Evolutionary conservation across 2,797 vertebrate species (phyloP).

Genomic region (Melanotaenia boesemani): DNA sequence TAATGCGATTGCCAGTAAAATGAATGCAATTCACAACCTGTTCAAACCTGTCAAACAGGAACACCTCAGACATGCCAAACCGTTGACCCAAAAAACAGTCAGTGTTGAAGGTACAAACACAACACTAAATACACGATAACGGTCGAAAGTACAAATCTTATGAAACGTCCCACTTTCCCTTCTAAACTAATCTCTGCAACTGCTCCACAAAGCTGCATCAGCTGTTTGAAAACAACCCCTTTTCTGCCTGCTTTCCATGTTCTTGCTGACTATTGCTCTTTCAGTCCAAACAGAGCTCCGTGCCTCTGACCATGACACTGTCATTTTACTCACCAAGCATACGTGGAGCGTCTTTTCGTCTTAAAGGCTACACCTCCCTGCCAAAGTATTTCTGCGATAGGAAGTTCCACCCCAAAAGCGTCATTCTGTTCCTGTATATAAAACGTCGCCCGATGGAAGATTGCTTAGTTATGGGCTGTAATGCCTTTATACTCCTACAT

Average conservation of each 20-base stretch:
- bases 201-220: neutral
- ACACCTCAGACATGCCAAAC: neutral
- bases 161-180: too few species aligned
- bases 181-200: neutral
- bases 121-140: neutral
- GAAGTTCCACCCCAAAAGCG: too few species aligned
- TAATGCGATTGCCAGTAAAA: neutral
- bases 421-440: too few species aligned
- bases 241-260: neutral
- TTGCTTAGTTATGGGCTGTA: too few species aligned
- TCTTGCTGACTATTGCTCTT: neutral
- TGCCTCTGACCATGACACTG: neutral
- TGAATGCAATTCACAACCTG: neutral
- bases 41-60: neutral
- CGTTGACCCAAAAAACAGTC: neutral
- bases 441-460: too few species aligned
- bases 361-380: neutral
- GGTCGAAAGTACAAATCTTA: neutral
- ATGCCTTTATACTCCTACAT: neutral
- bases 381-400: neutral
- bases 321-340: constrained; percentile 52
- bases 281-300: neutral
- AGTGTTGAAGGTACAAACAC: neutral
- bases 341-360: neutral
- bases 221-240: neutral